phyloP scores from a whole-genome alignment of 2,888 invertebrate species.

The Hipparchia semele region DNA sequence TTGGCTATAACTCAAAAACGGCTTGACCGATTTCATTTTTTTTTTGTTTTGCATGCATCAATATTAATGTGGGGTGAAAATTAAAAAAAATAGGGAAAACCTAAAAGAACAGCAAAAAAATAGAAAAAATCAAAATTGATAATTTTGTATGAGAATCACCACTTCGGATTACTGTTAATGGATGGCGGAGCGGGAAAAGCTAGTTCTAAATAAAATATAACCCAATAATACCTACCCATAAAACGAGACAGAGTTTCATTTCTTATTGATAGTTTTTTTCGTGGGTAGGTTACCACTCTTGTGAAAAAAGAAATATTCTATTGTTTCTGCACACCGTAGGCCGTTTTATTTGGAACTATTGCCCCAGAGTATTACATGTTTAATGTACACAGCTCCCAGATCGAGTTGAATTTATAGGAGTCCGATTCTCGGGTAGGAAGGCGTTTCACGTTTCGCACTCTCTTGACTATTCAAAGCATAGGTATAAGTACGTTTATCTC shows the following conservation, averaged over 20 bases:
- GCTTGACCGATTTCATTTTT: no score
- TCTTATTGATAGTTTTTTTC: conserved; percentile 15
- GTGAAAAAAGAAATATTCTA: conserved; percentile 14
- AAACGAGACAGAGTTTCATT: conserved; percentile 1
- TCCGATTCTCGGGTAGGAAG: conserved; percentile 47
- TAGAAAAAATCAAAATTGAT: no score
- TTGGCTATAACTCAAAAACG: no score
- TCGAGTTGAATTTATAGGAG: conserved; percentile 38
- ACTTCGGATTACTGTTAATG: no score
- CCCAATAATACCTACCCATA: background rate
- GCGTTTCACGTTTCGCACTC: conserved; percentile 51
- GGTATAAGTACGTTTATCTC: conserved; percentile 48
- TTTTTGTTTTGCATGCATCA: no score
- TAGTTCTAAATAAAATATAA: no score
- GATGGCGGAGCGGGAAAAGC: no score
- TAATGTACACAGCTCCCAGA: conserved; percentile 20
- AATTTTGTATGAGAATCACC: no score
- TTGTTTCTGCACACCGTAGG: conserved; percentile 14
- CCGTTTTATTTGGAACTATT: conserved; percentile 23
- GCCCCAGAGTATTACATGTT: conserved; percentile 21
- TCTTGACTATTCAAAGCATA: conserved; percentile 55
- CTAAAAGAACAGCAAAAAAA: no score
- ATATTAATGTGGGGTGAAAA: no score
- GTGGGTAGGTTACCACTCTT: background rate
- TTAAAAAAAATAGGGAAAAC: no score